Base-by-base conservation (phyloP, 2,797 vertebrate species). In the Nasua narica region DNA sequence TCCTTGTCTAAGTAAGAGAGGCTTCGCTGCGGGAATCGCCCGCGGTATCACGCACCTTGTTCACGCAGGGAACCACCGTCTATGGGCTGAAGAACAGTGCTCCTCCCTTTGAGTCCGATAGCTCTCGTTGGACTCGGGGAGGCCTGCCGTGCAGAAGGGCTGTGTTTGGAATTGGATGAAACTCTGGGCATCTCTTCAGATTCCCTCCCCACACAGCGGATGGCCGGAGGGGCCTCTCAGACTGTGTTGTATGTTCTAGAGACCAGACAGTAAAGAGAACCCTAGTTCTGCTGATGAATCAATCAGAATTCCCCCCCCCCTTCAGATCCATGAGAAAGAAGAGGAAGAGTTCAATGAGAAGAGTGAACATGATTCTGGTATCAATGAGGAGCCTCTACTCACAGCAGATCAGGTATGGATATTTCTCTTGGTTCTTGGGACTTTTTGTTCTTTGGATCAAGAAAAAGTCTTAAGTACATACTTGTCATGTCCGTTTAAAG, bases 271-370 rank as follows among this genome's bases (percentile, higher is more conserved):
- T 76, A 32, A 48, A 48, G 86, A 43, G 60, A 69, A 35, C 58
- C 54, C 82, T 27, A 8, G 46, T 27, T 37, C 52, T 87, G 58
- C 79, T 90, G 83, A n/a, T 56, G 65, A 87, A 87, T 52, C 79
- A 32, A 46, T 82, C 74, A 72, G 70, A 94, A 52, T 96, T 84
- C 72, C n/a, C 21, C 70, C n/a, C 82, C 56, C 78, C 35, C 91
- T 97, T 60, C 90, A 98, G 99, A 99, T 99, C 97, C 99, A 99
- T 12, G 99, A 99, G 98, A 99, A 99, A 98, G 99, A 99, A 92
- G 99, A 99, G 93, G 99, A 99, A 91, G 99, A 99, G 94, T 99
- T 99, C 99, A 99, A 99, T 3, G 99, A 99, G 98, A 99, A 99
- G 98, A 99, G 99, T 43, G 99, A 99, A 97, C 99, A 99, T 3